Conservation (phyloP, 1,140 invertebrate species). For the Halictus rubicundus region DNA sequence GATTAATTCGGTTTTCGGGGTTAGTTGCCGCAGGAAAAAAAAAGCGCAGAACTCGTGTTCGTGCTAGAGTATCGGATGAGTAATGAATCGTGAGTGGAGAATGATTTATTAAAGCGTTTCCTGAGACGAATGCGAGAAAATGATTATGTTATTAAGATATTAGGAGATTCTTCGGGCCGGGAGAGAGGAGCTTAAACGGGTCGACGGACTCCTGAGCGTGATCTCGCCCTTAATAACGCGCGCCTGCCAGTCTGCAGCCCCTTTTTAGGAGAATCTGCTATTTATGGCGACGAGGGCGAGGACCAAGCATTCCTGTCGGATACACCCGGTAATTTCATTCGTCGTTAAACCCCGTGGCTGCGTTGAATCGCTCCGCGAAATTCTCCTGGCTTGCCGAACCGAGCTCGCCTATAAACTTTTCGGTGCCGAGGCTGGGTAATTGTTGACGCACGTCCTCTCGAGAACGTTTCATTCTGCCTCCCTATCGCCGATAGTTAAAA, state of each 20-base stretch:
- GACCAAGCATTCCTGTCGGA: constrained; percentile 38
- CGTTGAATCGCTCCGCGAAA: constrained; percentile 30
- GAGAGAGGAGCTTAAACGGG: not conserved
- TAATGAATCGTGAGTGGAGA: not conserved
- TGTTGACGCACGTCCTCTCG: not conserved
- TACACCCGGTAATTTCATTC: constrained; percentile 55
- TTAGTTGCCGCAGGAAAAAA: not conserved
- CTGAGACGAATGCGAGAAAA: not conserved
- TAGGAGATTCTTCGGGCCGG: not conserved
- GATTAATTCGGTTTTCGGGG: not conserved
- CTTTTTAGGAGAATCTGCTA: constrained; percentile 44
- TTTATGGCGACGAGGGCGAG: constrained; percentile 39
- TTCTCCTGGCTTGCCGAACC: not conserved
- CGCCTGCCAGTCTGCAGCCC: constrained; percentile 16
- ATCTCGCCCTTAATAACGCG: constrained; percentile 54
- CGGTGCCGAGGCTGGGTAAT: not conserved
- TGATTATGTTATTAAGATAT: constrained; percentile 2
- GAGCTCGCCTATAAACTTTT: constrained; percentile 41
- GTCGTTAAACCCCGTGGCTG: constrained; percentile 42
- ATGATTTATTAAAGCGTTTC: not conserved
- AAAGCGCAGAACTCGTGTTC: not conserved
- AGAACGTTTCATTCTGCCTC: constrained; percentile 2
- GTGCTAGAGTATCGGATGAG: not conserved
- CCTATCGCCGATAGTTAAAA: too few species aligned
- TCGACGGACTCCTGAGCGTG: constrained; percentile 28